Evolutionary conservation across 2,113 vertebrate genomes (phyloP), one percentile per base, ranked within the genome.

Genomic region (Dipodomys merriami): DNA sequence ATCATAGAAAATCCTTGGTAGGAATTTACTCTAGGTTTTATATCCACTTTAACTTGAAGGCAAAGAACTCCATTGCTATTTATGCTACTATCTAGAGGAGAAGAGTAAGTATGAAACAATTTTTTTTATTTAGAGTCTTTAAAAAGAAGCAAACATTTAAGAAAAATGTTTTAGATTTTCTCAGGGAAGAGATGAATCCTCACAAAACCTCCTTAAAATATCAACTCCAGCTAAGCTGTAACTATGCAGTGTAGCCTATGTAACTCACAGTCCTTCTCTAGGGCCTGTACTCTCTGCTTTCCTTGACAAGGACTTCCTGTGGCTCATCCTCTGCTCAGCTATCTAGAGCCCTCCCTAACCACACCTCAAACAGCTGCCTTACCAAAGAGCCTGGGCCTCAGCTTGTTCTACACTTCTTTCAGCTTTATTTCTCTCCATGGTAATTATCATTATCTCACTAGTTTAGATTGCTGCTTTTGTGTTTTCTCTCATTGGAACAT

Each of bases 101-200:
- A 72, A n/a, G 9, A 35, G 0, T 6, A n/a, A 35, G 16, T 6
- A 18, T 35, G 6, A 83, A 71, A 57, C 15, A 27, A 62, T 4
- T 23, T 74, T 69, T 71, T 71, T 30, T 12, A 7, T 4, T 57
- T 57, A 57, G 53, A 49, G 64, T 33, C 46, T 53, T 53, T 62
- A 57, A 86, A 85, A 71, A 64, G 44, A 57, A 87, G 22, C 25
- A 84, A 19, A 13, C 53, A 13, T 18, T 94, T 90, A 90, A 85
- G 33, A 71, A 89, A 72, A 84, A 25, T 1, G 79, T 79, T 68
- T 96, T 80, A 84, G 73, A 77, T 83, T 89, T 82, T 62, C 16
- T 7, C 72, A 35, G 30, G 27, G 12, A 78, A 83, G 49, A 89
- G 69, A 72, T 18, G 80, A 57, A 25, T 60, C 39, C 39, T 20